Base-by-base conservation (phyloP, 2,113 vertebrate species). In the Terrapene triunguis region DNA sequence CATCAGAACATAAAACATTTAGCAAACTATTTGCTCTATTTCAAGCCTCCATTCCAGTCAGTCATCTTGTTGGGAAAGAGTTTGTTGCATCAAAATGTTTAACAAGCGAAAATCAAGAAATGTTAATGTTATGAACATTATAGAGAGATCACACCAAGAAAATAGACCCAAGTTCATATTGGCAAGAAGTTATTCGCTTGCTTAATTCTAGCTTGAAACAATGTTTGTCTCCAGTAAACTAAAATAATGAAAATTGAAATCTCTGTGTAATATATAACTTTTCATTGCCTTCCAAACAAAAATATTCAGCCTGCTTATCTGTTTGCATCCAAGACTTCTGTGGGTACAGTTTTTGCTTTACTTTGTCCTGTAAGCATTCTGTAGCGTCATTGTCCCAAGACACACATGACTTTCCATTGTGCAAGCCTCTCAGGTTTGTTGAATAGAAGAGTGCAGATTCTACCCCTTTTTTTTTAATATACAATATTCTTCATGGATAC, bases 241-340 rank as follows among this genome's bases (percentile, higher is more conserved):
- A 13, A 83, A 84, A 87, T 82, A 93, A 88, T 85, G 57, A 89
- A 87, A 93, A n/a, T 16, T 42, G 8, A 72, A 13, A 84, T 59
- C 10, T 24, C 90, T 93, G 17, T 87, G 14, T n/a, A 72, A 38
- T 38, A 72, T 72, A 38, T 32, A 72, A 38, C n/a, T 72, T 69
- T 22, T 38, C 65, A 38, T 72, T 38, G 17, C 32, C 35, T 72
- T 72, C 65, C 19, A 72, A 72, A 72, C 35, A 72, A 72, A 38
- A 72, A 38, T 21, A 81, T 83, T 82, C n/a, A 85, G 84, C 65
- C 80, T 0, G 0, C 14, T 79, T 95, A 59, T 95, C 92, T 92
- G 59, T 93, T 91, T 95, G 76, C 44, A 22, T 95, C 76, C 48
- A 85, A 87, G 92, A 62, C 47, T 65, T 93, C 93, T 93, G 90